These are phyloP conservation scores for Deroplatys truncata DNA, from an alignment of 2,888 invertebrate genomes.

Conservation along the genomic window DNA sequence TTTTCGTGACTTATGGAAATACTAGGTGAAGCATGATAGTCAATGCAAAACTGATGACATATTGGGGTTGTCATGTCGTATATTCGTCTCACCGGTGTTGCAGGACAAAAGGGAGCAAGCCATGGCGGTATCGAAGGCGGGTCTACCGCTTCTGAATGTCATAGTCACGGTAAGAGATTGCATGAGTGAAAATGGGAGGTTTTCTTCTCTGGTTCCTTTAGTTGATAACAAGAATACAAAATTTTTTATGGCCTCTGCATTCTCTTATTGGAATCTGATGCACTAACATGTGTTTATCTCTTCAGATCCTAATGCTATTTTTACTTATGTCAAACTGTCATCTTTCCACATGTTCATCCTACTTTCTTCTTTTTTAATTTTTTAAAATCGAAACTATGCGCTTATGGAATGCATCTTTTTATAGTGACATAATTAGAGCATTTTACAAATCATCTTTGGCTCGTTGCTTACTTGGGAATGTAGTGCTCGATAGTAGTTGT, in stretches of 20 bases:
- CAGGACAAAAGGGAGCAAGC: slow-evolving; percentile 15
- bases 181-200: neutral
- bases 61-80: neutral
- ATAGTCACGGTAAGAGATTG: slow-evolving; percentile 5
- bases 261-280: neutral
- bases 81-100: neutral
- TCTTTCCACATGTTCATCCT: too few species aligned
- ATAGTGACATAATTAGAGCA: neutral
- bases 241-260: neutral
- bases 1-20: neutral
- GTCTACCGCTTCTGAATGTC: neutral
- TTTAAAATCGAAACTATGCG: neutral
- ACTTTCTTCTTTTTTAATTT: neutral
- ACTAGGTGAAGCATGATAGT: neutral
- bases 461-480: neutral
- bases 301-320: too few species aligned
- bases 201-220: neutral
- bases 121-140: neutral
- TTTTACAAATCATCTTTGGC: neutral
- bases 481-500: neutral
- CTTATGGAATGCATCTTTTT: neutral
- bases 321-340: neutral
- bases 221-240: too few species aligned
- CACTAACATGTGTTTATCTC: neutral
- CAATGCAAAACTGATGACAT: neutral